These are phyloP conservation scores for Diarsia dahlii DNA, from an alignment of 2,888 invertebrate species.

Conservation along the genomic window DNA sequence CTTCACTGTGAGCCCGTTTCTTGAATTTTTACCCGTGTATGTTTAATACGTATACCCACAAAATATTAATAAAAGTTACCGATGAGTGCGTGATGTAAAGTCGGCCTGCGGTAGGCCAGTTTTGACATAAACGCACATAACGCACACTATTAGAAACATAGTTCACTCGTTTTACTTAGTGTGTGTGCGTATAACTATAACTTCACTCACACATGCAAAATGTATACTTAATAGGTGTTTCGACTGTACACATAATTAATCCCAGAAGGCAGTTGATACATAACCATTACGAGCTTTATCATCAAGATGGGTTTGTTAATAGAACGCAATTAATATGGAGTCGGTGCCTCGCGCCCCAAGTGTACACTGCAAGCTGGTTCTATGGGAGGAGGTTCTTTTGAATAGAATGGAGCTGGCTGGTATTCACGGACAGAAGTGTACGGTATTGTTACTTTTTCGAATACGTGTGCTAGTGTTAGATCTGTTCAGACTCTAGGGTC, in stretches of 20 bases:
- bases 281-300: slow-evolving; percentile 45
- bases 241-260: slow-evolving; percentile 37
- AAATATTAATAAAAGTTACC: no score
- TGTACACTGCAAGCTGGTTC: slow-evolving; percentile 40
- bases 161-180: no score
- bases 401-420: slow-evolving; percentile 27
- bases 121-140: no score
- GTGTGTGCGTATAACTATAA: no score
- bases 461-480: slow-evolving; percentile 7
- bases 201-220: no score
- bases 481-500: slow-evolving; percentile 17
- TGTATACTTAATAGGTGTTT: no score
- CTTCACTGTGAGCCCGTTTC: no score
- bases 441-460: slow-evolving; percentile 21
- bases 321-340: slow-evolving; percentile 55
- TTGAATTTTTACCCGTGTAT: no score
- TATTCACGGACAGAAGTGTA: slow-evolving; percentile 27
- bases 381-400: slow-evolving; percentile 21
- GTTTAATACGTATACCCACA: no score
- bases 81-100: no score
- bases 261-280: slow-evolving; percentile 30
- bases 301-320: slow-evolving; percentile 47
- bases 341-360: slow-evolving; percentile 18
- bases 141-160: no score
- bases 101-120: no score